These are phyloP conservation scores for Popillia japonica DNA, from an alignment of 1,140 invertebrate genomes.

Conservation along the genomic window DNA sequence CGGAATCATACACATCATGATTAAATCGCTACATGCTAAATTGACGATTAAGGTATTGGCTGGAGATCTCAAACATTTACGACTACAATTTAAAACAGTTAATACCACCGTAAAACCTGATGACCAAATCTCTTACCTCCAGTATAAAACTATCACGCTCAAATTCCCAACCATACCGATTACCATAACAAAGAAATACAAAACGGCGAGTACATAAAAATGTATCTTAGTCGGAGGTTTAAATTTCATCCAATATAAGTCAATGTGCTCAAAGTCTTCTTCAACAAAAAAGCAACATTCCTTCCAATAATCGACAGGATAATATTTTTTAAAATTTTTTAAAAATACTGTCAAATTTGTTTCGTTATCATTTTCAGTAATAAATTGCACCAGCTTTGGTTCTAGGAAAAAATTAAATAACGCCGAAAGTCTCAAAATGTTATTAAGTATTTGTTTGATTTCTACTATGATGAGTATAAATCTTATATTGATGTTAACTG, in stretches of 20 bases:
- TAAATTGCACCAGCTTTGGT: too few relatives aligned
- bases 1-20: conserved; percentile 74
- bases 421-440: too few relatives aligned
- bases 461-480: too few relatives aligned
- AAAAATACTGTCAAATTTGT: conserved; percentile 40
- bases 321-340: conserved; percentile 59
- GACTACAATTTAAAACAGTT: conserved; percentile 63
- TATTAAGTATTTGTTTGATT: too few relatives aligned
- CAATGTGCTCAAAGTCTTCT: conserved; percentile 67
- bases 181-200: conserved; percentile 69
- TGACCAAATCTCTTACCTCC: conserved; percentile 64
- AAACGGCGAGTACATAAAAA: conserved; percentile 66
- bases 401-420: too few relatives aligned
- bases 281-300: conserved; percentile 64
- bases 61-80: conserved; percentile 74
- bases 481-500: too few relatives aligned
- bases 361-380: neutral
- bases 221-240: conserved; percentile 63
- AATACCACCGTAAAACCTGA: neutral
- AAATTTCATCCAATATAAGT: conserved; percentile 73
- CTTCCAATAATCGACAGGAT: conserved; percentile 64
- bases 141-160: conserved; percentile 71
- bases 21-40: conserved; percentile 77
- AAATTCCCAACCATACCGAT: conserved; percentile 71
- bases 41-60: conserved; percentile 81